Base-by-base conservation (phyloP, 2,797 vertebrate species). In the Spinus pinus region DNA sequence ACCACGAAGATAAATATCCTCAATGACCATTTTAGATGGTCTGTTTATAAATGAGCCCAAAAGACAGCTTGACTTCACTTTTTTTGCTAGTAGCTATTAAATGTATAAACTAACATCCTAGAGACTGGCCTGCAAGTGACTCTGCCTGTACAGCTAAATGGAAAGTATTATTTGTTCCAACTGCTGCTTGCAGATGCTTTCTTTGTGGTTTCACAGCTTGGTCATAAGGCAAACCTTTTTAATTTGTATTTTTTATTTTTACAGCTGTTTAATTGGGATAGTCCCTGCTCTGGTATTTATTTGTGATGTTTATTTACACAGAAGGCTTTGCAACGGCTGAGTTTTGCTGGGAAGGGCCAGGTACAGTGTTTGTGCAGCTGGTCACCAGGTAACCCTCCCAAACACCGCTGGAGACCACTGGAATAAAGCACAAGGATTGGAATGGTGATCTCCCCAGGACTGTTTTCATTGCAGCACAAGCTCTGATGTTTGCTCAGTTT, bases 281-380 rank as follows among this genome's bases (percentile, higher is more conserved):
- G 80, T 90, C 73, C 77, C 35, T 23, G 12, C 78, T 73, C 86
- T 87, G 72, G 71, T 82, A 91, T 94, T 94, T 97, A 89, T 94
- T 94, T 93, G 71, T 77, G 50, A 31, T 84, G 77, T 67, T 95
- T 97, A 93, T 87, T 90, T 97, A 88, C 78, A 86, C 74, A 95
- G 88, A 86, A 88, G 57, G 67, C 73, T 94, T 94, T 94, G 80
- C 47, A 92, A 77, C 79, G 56, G 42, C 74, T 6, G 24, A 54
- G 27, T n/a, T 90, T 91, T 88, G 67, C 80, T 81, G 28, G 62
- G 71, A 93, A 69, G 73, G 79, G 62, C 84, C 95, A 97, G 96
- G 95, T 97, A 85, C 30, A 71, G 46, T 95, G 88, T 96, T 96
- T 96, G 58, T 95, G 83, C 90, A 96, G 93, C 95, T 94, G 95